phyloP scores from a whole-genome alignment of 2,113 vertebrate genomes.

The Xenopus tropicalis region UCB_Xtro_10.0 CM004446.2:42530501-42531000 shows the following conservation, averaged over 20 bases:
- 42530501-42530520: constrained; percentile 57
- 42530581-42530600: constrained; percentile 65
- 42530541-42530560: constrained; percentile 68
- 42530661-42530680: constrained; percentile 71
- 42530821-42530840: too few species aligned
- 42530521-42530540: constrained; percentile 71
- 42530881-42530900: constrained; percentile 75
- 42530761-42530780: constrained; percentile 50
- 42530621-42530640: constrained; percentile 58
- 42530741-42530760: constrained; percentile 61
- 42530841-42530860: constrained; percentile 59
- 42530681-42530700: constrained; percentile 79
- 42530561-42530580: constrained; percentile 65
- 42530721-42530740: constrained; percentile 83
- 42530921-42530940: too few species aligned
- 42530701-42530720: constrained; percentile 80
- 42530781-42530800: constrained; percentile 63
- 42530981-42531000: too few species aligned
- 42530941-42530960: too few species aligned
- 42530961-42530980: too few species aligned
- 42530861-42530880: constrained; percentile 62
- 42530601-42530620: constrained; percentile 70
- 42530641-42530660: constrained; percentile 88
- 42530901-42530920: constrained; percentile 49
- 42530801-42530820: too few species aligned